These are phyloP conservation scores for Stichopus horrens DNA, from an alignment of 53 echinoderm and acorn worm species.

Conservation along the genomic window DNA sequence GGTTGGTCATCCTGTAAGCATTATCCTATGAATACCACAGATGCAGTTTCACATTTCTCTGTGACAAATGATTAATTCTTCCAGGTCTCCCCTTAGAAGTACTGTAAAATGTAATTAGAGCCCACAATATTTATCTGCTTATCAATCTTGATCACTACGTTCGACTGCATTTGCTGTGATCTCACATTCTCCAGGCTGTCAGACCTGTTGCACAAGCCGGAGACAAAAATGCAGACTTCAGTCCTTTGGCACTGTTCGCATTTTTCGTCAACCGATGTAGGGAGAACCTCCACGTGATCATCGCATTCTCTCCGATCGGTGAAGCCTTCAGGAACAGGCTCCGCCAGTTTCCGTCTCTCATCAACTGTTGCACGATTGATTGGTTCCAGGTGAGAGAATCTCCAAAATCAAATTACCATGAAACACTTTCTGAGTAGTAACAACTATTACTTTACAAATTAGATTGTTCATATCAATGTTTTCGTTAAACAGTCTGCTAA, in stretches of 20 bases:
- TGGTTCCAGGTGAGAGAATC: conserved; percentile 86
- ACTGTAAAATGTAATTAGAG: not conserved
- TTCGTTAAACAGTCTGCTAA: too few species aligned
- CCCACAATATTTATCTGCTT: not conserved
- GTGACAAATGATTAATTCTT: not conserved
- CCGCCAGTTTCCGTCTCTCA: conserved; percentile 96
- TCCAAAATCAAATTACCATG: too few species aligned
- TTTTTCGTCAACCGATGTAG: conserved; percentile 98
- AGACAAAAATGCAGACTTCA: conserved; percentile 99
- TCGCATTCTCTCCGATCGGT: conserved; percentile 98
- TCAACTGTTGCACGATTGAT: conserved; percentile 99
- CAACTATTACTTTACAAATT: too few species aligned
- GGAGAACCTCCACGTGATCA: conserved; percentile 96
- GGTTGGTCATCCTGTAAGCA: too few species aligned
- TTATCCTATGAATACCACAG: too few species aligned
- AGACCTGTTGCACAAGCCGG: conserved; percentile 96
- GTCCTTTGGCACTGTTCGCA: conserved; percentile 91
- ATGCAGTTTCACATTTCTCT: too few species aligned
- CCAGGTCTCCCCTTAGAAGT: not conserved
- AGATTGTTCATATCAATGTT: too few species aligned
- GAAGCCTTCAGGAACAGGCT: conserved; percentile 98
- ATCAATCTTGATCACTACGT: not conserved
- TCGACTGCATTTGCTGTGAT: not conserved
- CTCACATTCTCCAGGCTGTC: conserved; percentile 65
- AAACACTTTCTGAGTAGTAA: too few species aligned